These are phyloP conservation scores for Leucoraja ocellata DNA, from an alignment of 2,797 vertebrate genomes.

Conservation along the genomic window DNA sequence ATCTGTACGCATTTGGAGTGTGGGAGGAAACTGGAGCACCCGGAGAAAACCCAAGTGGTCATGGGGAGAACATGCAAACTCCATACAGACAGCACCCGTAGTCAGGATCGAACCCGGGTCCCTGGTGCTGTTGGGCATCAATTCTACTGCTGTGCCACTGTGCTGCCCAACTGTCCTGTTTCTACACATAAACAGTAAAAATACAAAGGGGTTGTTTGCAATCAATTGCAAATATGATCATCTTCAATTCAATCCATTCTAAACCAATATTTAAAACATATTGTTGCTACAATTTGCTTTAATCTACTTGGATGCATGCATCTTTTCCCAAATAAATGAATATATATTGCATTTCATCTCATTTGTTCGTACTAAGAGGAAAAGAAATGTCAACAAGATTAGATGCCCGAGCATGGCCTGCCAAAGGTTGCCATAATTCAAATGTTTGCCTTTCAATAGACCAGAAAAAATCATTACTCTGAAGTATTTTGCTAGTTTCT, in stretches of 20 bases:
- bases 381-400: neutral
- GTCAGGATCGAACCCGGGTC: too few relatives aligned
- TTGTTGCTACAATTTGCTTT: neutral
- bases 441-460: constrained; percentile 50
- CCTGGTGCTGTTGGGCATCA: too few relatives aligned
- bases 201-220: neutral
- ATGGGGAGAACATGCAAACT: too few relatives aligned
- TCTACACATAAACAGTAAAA: neutral
- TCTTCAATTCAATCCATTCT: neutral
- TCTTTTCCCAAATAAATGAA: too few relatives aligned
- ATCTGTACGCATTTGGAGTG: too few relatives aligned
- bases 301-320: neutral
- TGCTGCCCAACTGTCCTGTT: neutral
- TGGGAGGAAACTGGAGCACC: too few relatives aligned
- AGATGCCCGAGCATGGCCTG: constrained; percentile 15
- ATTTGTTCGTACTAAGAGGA: neutral
- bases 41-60: too few relatives aligned
- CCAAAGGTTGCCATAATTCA: constrained; percentile 42
- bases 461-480: constrained; percentile 45
- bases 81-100: too few relatives aligned
- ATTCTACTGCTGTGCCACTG: too few relatives aligned
- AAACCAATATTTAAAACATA: neutral
- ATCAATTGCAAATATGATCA: neutral
- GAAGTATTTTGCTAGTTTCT: constrained; percentile 44
- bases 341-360: neutral